A percentile compares a stretch with the other conserved stretches of the same genome.
Evolutionary conservation across 1,140 invertebrate genomes (phyloP).

Genomic region (Thereuonema tuberculata): DNA sequence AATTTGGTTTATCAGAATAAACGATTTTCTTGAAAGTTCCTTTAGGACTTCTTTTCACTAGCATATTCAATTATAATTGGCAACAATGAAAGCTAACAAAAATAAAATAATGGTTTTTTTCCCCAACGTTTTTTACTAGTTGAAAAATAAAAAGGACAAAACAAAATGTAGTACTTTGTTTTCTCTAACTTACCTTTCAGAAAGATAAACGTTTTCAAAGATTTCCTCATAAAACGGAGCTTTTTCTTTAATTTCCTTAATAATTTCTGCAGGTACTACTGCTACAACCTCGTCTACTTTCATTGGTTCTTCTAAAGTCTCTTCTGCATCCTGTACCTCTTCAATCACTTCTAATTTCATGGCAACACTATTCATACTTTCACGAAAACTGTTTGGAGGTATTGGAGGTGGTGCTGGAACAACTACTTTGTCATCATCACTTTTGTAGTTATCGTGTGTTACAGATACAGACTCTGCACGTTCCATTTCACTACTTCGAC

Average conservation of each 20-base stretch:
- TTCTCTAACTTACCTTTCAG: constrained; percentile 33
- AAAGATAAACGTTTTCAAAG: constrained; percentile 62
- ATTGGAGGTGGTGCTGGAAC: neutral
- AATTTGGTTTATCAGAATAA: too few species aligned
- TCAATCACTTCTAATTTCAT: neutral
- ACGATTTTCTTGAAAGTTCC: too few species aligned
- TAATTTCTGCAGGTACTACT: neutral
- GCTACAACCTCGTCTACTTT: neutral
- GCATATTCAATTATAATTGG: too few species aligned
- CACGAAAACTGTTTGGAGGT: neutral
- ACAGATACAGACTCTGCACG: constrained; percentile 26
- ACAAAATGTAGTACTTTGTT: too few species aligned
- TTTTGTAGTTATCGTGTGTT: neutral
- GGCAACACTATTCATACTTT: neutral
- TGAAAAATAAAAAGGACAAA: too few species aligned
- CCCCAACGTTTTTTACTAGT: too few species aligned
- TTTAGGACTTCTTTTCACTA: too few species aligned
- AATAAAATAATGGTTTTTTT: too few species aligned
- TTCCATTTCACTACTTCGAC: constrained; percentile 65
- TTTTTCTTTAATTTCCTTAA: constrained; percentile 36
- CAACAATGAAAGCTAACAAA: too few species aligned
- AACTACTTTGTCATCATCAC: neutral
- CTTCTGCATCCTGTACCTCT: neutral
- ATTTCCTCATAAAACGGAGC: constrained; percentile 64
- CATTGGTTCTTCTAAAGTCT: neutral